phyloP scores from a whole-genome alignment of 2,113 vertebrate genomes.

The Eulemur macaco region DNA sequence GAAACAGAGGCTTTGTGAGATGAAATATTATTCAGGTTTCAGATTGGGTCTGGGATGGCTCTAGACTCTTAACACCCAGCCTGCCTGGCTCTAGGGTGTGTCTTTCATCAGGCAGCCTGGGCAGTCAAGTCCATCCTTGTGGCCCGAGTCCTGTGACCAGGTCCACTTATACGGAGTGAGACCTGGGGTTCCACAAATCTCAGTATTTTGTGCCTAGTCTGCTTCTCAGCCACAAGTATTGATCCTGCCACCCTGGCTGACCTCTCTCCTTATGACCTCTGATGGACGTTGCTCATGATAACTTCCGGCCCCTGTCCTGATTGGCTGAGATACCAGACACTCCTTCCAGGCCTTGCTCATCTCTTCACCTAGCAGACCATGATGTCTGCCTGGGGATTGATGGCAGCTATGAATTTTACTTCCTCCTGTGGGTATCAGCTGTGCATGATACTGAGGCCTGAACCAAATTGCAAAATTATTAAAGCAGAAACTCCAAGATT shows the following conservation, averaged over 20 bases:
- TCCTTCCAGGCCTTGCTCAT: not conserved
- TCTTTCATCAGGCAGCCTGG: not conserved
- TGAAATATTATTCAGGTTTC: not conserved
- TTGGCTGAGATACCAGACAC: not conserved
- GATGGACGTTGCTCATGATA: not conserved
- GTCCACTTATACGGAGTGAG: not conserved
- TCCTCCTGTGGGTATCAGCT: not conserved
- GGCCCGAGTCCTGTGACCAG: not conserved
- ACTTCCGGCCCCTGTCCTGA: not conserved
- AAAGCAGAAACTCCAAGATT: conserved; percentile 37
- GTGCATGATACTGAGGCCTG: not conserved
- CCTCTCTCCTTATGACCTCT: not conserved
- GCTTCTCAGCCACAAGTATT: not conserved
- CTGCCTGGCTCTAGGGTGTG: not conserved
- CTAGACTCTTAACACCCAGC: not conserved
- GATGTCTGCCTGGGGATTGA: not conserved
- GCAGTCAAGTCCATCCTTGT: not conserved
- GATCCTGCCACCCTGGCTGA: not conserved
- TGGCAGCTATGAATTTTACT: not conserved
- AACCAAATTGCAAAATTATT: not conserved
- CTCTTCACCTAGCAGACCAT: not conserved
- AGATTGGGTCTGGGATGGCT: not conserved
- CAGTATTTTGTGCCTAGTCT: not conserved
- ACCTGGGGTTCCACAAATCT: not conserved
- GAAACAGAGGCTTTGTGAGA: not conserved